Base-by-base conservation (phyloP, 1,140 invertebrate species). In the Ctenoplectra terminalis region DNA sequence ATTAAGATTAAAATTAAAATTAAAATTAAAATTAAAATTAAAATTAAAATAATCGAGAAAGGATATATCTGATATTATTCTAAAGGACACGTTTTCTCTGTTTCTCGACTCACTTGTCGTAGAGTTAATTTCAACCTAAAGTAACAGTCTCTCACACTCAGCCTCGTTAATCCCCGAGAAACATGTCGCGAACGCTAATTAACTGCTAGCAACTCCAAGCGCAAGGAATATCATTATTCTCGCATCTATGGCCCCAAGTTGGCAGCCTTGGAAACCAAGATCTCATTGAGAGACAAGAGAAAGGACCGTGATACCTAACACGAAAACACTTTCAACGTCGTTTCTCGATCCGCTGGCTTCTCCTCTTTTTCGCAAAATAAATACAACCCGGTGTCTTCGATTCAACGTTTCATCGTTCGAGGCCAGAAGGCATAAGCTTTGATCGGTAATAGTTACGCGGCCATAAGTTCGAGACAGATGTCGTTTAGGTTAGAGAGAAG, bases 211-310 rank as follows among this genome's bases (percentile, higher is more conserved):
- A 20, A 17, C 34, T 34, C 60, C 7, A 40, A 8, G 61, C 26
- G n/a, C 31, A 2, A 1, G 34, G 48, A 54, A 76, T 66, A 52
- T 76, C 60, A 56, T 76, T 76, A 50, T 76, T 66, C 40, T 23
- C 73, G 34, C n/a, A 52, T 64, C 72, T 63, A 52, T 48, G 46
- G 3, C 34, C 23, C n/a, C 1, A n/a, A n/a, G 23, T 5, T 23
- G 13, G 37, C 50, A 72, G 17, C 54, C 37, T 31, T 60, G n/a
- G 26, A n/a, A 37, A 1, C 15, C 52, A 48, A 29, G 67, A 70
- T 71, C 20, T 40, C 34, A 9, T 50, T 43, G 26, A 11, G 29
- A 48, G 37, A 72, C 70, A 58, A 46, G 67, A 13, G 15, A 73
- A 73, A 73, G 17, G 13, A 26, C 11, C 54, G n/a, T 8, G 60